Evolutionary conservation across 2,888 invertebrate genomes (phyloP).

Genomic region (Blomia tropicalis): DNA sequence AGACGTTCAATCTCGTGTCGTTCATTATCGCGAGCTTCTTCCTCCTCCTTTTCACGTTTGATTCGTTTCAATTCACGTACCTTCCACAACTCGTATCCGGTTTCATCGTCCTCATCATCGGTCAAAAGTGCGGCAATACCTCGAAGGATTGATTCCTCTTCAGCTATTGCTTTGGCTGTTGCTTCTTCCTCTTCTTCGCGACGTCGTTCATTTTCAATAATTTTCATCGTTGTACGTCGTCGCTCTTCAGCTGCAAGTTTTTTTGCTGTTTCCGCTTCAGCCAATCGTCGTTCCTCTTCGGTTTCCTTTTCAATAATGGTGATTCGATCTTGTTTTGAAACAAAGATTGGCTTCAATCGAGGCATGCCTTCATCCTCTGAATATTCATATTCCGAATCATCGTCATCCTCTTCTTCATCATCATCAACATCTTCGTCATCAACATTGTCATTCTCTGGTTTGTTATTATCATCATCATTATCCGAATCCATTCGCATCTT

Average conservation of each 20-base stretch:
- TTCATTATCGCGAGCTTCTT: slow-evolving; percentile 75
- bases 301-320: slow-evolving; percentile 88
- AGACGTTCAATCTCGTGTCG: slow-evolving; percentile 70
- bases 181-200: slow-evolving; percentile 31
- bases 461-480: not conserved
- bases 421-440: slow-evolving; percentile 33
- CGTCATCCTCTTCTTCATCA: slow-evolving; percentile 37
- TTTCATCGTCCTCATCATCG: slow-evolving; percentile 86
- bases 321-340: slow-evolving; percentile 61
- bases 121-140: slow-evolving; percentile 65
- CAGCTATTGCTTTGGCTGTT: slow-evolving; percentile 35
- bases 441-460: not conserved
- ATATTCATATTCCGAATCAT: slow-evolving; percentile 60
- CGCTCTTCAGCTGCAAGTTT: slow-evolving; percentile 47
- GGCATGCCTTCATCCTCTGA: slow-evolving; percentile 45
- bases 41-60: slow-evolving; percentile 86
- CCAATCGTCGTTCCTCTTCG: slow-evolving; percentile 49
- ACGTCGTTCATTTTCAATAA: slow-evolving; percentile 35
- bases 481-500: slow-evolving; percentile 41
- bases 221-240: slow-evolving; percentile 32
- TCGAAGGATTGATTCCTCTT: slow-evolving; percentile 54
- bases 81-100: slow-evolving; percentile 96
- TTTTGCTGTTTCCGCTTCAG: slow-evolving; percentile 60
- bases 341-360: slow-evolving; percentile 82
- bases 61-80: slow-evolving; percentile 84